phyloP scores from a whole-genome alignment of 2,888 invertebrate genomes.

The Aquatica leii region DNA sequence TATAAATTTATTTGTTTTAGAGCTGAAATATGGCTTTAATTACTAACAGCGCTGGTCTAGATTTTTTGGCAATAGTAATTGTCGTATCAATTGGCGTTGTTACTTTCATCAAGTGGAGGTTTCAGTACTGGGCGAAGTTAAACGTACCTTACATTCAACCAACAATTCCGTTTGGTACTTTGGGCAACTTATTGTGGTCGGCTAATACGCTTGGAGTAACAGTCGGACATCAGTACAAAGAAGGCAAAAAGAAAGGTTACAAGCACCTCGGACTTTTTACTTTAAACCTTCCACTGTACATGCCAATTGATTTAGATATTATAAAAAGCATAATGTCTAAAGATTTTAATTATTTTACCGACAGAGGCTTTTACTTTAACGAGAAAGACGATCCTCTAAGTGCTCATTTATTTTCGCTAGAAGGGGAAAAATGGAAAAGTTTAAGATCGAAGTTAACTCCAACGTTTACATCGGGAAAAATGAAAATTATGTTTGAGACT shows the following conservation, averaged over 20 bases:
- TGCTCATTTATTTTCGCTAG: constrained; percentile 64
- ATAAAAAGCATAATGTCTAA: constrained; percentile 61
- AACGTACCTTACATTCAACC: constrained; percentile 4
- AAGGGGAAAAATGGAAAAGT: constrained; percentile 67
- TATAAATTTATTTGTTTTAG: too few relatives aligned
- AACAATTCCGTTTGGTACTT: background rate
- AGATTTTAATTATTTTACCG: constrained; percentile 68
- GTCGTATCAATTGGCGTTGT: background rate
- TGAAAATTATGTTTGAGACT: constrained; percentile 40
- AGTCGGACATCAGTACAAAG: constrained; percentile 23
- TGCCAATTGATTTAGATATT: constrained; percentile 34
- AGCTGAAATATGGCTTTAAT: too few relatives aligned
- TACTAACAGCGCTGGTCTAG: too few relatives aligned
- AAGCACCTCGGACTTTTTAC: constrained; percentile 34
- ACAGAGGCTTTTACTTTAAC: constrained; percentile 66
- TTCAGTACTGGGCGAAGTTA: background rate
- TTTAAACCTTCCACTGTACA: constrained; percentile 18
- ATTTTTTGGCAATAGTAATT: background rate
- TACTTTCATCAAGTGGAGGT: constrained; percentile 2
- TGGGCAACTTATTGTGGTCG: background rate
- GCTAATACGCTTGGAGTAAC: constrained; percentile 21
- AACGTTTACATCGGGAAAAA: constrained; percentile 41
- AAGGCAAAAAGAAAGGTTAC: constrained; percentile 26
- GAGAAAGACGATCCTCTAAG: constrained; percentile 66
- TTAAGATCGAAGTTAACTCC: constrained; percentile 66